These are phyloP conservation scores for Urechis unicinctus DNA, from an alignment of 2,888 invertebrate species.

Conservation along the genomic window DNA sequence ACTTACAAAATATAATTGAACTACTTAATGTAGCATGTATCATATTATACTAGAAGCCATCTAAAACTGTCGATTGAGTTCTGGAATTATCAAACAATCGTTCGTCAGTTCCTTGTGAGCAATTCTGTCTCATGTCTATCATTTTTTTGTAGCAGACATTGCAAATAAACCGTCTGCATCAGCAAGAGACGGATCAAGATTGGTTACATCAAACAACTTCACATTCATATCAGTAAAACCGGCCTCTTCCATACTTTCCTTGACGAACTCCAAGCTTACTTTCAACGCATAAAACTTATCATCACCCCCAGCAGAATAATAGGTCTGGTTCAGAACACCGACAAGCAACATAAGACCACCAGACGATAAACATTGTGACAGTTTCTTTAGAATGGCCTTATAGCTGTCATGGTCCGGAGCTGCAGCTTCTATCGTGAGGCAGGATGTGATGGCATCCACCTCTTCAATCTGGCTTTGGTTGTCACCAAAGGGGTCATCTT, in stretches of 20 bases:
- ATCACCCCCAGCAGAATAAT: not conserved
- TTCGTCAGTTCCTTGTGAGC: no score
- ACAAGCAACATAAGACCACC: not conserved
- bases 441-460: not conserved
- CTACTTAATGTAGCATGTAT: no score
- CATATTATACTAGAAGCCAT: no score
- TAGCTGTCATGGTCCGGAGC: not conserved
- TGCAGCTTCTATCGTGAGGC: not conserved
- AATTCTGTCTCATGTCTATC: no score
- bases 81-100: no score
- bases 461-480: not conserved
- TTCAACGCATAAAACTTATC: not conserved
- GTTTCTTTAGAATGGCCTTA: not conserved
- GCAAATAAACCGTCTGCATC: not conserved
- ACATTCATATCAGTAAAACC: not conserved
- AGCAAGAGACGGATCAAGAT: not conserved
- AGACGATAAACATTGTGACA: not conserved
- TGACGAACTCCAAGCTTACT: not conserved
- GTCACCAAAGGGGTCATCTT: not conserved
- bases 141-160: not conserved
- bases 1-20: no score
- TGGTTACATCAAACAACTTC: not conserved
- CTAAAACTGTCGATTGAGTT: no score
- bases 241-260: not conserved
- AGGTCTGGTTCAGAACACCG: not conserved